Conservation (phyloP, 2,113 vertebrate species). For the Tapirus terrestris region DNA sequence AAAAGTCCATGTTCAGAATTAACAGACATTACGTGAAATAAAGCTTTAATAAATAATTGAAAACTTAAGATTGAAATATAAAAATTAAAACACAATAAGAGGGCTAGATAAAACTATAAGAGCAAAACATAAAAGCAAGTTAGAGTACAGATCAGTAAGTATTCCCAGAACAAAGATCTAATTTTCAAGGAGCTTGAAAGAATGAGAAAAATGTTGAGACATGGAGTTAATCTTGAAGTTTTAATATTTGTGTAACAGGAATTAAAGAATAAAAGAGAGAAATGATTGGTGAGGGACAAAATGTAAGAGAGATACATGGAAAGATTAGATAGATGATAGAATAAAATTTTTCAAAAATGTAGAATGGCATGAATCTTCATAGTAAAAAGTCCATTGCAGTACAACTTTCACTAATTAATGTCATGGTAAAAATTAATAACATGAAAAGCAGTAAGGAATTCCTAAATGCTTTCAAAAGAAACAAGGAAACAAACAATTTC, state of each 20-base stretch:
- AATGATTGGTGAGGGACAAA: background rate
- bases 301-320: background rate
- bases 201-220: background rate
- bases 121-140: background rate
- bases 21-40: background rate
- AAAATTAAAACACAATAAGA: background rate
- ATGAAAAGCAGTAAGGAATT: no score
- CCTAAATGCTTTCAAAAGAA: no score
- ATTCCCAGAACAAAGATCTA: background rate
- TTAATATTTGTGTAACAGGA: background rate
- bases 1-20: background rate
- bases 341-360: no score
- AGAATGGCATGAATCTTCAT: no score
- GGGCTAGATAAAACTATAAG: background rate
- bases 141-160: background rate
- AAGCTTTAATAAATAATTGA: background rate
- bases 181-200: background rate
- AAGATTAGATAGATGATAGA: no score
- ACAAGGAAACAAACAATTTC: no score
- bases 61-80: background rate
- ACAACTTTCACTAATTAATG: no score
- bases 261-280: background rate
- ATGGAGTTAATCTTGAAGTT: background rate
- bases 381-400: no score
- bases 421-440: no score